Percentiles rank a stretch among this genome's conserved stretches.
phyloP scores from a whole-genome alignment of 2,888 invertebrate species.

The Myathropa florea region DNA sequence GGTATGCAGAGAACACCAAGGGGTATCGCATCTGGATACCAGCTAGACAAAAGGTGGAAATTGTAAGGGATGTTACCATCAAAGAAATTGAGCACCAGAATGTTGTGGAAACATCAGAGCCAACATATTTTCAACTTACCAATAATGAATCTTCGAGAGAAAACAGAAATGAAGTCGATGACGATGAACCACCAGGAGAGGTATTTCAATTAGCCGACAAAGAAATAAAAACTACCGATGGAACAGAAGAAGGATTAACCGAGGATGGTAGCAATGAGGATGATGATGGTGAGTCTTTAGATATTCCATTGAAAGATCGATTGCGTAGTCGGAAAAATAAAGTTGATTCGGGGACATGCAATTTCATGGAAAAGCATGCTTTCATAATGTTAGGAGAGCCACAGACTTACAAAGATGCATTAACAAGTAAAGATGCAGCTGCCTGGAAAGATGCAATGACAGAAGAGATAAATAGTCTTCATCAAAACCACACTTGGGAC shows the following conservation, averaged over 20 bases:
- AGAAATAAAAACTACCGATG: too few species aligned
- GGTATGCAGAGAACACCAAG: conserved; percentile 75
- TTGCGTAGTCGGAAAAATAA: background rate
- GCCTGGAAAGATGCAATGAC: conserved; percentile 27
- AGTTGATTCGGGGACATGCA: background rate
- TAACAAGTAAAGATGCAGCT: conserved; percentile 19
- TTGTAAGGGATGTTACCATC: conserved; percentile 24
- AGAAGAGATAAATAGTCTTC: conserved; percentile 41
- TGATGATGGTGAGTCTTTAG: too few species aligned
- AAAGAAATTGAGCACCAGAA: background rate
- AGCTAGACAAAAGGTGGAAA: conserved; percentile 6
- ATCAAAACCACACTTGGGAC: conserved; percentile 61
- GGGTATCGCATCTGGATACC: conserved; percentile 69
- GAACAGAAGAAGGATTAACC: too few species aligned
- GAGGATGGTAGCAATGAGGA: too few species aligned
- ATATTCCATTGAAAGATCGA: background rate
- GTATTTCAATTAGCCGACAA: too few species aligned
- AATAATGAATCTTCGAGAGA: too few species aligned
- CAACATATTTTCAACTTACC: too few species aligned
- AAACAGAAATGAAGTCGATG: too few species aligned
- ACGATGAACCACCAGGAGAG: too few species aligned
- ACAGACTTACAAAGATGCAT: conserved; percentile 50
- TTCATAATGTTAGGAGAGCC: conserved; percentile 44
- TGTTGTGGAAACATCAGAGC: too few species aligned
- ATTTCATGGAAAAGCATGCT: background rate